Percentiles rank a stretch among this genome's conserved stretches.
Evolutionary conservation across 1,140 invertebrate genomes (phyloP).

Genomic region (Bilobella aurantiaca): DNA sequence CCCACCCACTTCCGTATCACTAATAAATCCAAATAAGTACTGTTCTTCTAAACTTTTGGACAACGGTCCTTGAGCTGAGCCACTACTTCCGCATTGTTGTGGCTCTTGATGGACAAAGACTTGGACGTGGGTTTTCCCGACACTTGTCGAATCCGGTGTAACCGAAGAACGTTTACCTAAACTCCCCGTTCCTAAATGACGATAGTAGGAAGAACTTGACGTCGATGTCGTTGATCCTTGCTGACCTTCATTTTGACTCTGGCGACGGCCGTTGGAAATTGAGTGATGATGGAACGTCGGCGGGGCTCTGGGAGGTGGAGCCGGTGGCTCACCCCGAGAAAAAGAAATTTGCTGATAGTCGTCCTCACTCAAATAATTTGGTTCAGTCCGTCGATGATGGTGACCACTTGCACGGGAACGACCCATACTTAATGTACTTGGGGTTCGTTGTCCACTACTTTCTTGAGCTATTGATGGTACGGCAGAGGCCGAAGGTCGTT

Average conservation of each 20-base stretch:
- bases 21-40: constrained; percentile 33
- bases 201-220: constrained; percentile 6
- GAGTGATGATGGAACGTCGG: background rate
- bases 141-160: background rate
- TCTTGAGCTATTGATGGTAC: background rate
- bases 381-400: background rate
- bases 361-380: constrained; percentile 40
- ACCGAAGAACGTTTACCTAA: background rate
- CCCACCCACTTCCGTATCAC: constrained; percentile 19
- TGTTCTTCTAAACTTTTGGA: constrained; percentile 29
- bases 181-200: background rate
- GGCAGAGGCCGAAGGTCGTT: background rate
- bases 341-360: constrained; percentile 54
- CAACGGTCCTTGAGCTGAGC: constrained; percentile 18
- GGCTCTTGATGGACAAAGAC: constrained; percentile 45
- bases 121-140: constrained; percentile 39
- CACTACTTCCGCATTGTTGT: constrained; percentile 16
- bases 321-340: background rate
- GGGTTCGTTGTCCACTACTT: background rate
- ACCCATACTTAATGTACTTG: background rate
- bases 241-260: background rate
- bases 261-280: background rate
- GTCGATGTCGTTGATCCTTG: background rate
- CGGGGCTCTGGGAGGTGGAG: background rate
- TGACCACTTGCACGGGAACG: background rate